Evolutionary conservation across 2,888 invertebrate genomes (phyloP).

Genomic region (Phymatocera aterrima): DNA sequence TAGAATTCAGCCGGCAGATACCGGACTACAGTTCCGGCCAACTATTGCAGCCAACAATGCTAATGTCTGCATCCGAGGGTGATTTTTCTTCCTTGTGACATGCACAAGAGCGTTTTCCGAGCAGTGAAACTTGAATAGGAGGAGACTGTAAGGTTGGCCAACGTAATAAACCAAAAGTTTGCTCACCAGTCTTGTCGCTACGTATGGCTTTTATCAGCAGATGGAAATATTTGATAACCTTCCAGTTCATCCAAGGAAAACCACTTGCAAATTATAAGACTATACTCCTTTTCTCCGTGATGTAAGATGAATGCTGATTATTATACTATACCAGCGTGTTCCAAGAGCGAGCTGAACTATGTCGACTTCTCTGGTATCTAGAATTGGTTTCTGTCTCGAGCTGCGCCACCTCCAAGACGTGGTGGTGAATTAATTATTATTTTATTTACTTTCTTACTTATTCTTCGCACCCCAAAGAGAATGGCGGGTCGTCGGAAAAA

Average conservation of each 20-base stretch:
- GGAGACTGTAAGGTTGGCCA: neutral
- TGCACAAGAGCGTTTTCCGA: conserved; percentile 18
- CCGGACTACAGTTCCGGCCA: conserved; percentile 15
- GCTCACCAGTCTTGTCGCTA: neutral
- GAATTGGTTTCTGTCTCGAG: neutral
- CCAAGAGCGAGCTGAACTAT: neutral
- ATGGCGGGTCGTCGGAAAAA: neutral
- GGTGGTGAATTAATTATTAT: conserved; percentile 43
- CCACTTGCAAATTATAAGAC: neutral
- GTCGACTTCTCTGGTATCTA: neutral
- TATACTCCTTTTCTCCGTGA: neutral
- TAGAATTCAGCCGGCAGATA: conserved; percentile 32
- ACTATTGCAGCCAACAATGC: conserved; percentile 33
- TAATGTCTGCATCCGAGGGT: conserved; percentile 35
- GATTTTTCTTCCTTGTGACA: conserved; percentile 27
- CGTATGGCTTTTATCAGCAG: conserved; percentile 16
- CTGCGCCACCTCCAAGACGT: conserved; percentile 31
- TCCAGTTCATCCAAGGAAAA: neutral
- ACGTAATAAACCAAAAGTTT: conserved; percentile 28
- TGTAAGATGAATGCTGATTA: neutral
- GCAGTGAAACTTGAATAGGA: neutral
- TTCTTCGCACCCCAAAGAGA: neutral
- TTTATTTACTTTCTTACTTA: conserved; percentile 31
- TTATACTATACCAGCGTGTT: neutral
- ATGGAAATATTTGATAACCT: neutral